phyloP scores from a whole-genome alignment of 2,888 invertebrate species.

The Trisateles emortualis region DNA sequence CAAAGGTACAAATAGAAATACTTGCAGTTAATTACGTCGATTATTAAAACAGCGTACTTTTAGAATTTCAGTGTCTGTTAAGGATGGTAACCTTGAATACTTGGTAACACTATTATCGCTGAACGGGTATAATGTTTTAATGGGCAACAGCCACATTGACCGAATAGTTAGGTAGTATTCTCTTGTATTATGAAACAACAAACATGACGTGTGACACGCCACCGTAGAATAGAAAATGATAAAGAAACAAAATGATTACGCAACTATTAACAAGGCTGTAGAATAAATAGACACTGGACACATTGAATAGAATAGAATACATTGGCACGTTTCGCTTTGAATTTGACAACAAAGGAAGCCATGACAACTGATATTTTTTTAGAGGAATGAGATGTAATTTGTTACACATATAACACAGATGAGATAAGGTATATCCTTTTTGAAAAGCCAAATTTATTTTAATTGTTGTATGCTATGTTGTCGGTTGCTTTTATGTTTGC shows the following conservation, averaged over 20 bases:
- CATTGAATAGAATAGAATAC: slow-evolving; percentile 42
- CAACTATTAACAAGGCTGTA: slow-evolving; percentile 55
- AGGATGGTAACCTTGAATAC: slow-evolving; percentile 46
- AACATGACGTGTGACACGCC: slow-evolving; percentile 67
- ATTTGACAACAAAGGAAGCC: slow-evolving; percentile 58
- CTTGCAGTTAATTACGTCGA: slow-evolving; percentile 35
- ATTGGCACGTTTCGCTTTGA: slow-evolving; percentile 49
- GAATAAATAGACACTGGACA: slow-evolving; percentile 51
- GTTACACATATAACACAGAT: slow-evolving; percentile 20
- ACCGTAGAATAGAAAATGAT: slow-evolving; percentile 60
- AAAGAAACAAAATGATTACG: slow-evolving; percentile 62
- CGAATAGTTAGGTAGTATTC: slow-evolving; percentile 40
- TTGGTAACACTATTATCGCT: slow-evolving; percentile 51
- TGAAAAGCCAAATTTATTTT: slow-evolving; percentile 26
- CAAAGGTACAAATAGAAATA: slow-evolving; percentile 28
- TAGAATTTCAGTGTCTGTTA: slow-evolving; percentile 35
- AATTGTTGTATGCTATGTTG: slow-evolving; percentile 6
- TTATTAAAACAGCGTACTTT: slow-evolving; percentile 25
- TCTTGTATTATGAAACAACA: slow-evolving; percentile 44
- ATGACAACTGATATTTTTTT: slow-evolving; percentile 56
- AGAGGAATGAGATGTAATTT: slow-evolving; percentile 31
- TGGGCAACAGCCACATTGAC: slow-evolving; percentile 45
- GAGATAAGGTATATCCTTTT: slow-evolving; percentile 32
- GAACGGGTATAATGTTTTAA: slow-evolving; percentile 46
- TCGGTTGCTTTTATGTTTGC: slow-evolving; percentile 31